Conservation (phyloP, 1,140 invertebrate species). For the Brachionus angularis region DNA sequence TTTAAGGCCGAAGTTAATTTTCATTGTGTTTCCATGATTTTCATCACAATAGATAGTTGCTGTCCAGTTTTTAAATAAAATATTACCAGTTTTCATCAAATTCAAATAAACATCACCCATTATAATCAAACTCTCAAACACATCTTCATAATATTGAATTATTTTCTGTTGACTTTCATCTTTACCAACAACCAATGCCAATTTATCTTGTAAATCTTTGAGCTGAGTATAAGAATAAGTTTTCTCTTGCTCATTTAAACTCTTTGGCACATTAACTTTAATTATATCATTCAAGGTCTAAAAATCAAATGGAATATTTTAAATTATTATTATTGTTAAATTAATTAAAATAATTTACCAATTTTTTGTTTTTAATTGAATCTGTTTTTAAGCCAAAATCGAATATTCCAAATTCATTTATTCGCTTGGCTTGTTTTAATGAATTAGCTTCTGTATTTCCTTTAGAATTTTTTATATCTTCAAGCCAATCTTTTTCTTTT, state of each 20-base stretch:
- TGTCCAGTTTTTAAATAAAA: slow-evolving; percentile 50
- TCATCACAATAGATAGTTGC: slow-evolving; percentile 49
- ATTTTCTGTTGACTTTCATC: slow-evolving; percentile 49
- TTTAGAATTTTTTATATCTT: slow-evolving; percentile 47
- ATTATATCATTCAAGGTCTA: slow-evolving; percentile 44
- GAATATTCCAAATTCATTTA: slow-evolving; percentile 51
- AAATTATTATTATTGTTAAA: no score
- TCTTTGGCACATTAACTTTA: slow-evolving; percentile 45
- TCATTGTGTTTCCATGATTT: slow-evolving; percentile 45
- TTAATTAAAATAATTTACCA: no score
- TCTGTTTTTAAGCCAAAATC: slow-evolving; percentile 46
- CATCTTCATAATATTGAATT: slow-evolving; percentile 50
- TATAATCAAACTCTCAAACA: slow-evolving; percentile 50
- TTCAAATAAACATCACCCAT: slow-evolving; percentile 49
- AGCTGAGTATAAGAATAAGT: slow-evolving; percentile 47
- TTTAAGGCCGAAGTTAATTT: slow-evolving; percentile 47
- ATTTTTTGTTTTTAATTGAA: neutral
- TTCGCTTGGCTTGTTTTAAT: slow-evolving; percentile 50
- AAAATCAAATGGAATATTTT: neutral
- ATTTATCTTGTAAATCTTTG: slow-evolving; percentile 51
- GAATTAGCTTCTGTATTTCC: slow-evolving; percentile 54
- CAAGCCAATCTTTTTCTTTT: slow-evolving; percentile 48
- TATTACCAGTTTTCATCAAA: slow-evolving; percentile 49
- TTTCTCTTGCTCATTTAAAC: neutral
- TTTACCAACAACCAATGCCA: slow-evolving; percentile 54